These are phyloP conservation scores for Ophion costatus DNA, from an alignment of 2,888 invertebrate genomes.

Conservation along the genomic window DNA sequence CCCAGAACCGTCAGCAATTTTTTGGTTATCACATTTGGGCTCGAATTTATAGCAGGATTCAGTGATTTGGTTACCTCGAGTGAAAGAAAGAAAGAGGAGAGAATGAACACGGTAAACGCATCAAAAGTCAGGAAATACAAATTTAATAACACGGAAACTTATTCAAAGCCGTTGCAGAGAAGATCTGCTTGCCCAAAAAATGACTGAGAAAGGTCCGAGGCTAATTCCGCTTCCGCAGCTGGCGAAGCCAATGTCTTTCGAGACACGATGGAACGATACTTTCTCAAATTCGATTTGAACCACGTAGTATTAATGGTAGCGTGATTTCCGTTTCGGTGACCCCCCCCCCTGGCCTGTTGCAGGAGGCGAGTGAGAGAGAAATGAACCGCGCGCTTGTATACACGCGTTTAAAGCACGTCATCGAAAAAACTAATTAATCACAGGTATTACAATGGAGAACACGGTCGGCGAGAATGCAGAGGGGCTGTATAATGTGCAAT, in stretches of 20 bases:
- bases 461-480: conserved; percentile 35
- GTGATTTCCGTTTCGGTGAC: background rate
- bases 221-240: background rate
- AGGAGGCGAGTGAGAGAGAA: background rate
- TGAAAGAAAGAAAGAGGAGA: background rate
- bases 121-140: no score
- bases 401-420: conserved; percentile 52
- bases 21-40: background rate
- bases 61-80: background rate
- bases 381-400: conserved; percentile 9
- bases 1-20: background rate
- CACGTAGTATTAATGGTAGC: background rate
- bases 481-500: conserved; percentile 19
- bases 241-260: background rate
- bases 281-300: background rate
- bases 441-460: conserved; percentile 57
- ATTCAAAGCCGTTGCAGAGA: background rate
- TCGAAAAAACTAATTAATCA: conserved; percentile 70
- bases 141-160: background rate
- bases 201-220: background rate
- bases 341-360: background rate
- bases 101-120: no score
- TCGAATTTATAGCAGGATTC: background rate
- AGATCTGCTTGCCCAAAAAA: no score
- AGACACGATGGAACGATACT: background rate